Evolutionary conservation across 2,797 vertebrate species (phyloP), one percentile per base, ranked within the genome.

Genomic region (Malacoraja senta): DNA sequence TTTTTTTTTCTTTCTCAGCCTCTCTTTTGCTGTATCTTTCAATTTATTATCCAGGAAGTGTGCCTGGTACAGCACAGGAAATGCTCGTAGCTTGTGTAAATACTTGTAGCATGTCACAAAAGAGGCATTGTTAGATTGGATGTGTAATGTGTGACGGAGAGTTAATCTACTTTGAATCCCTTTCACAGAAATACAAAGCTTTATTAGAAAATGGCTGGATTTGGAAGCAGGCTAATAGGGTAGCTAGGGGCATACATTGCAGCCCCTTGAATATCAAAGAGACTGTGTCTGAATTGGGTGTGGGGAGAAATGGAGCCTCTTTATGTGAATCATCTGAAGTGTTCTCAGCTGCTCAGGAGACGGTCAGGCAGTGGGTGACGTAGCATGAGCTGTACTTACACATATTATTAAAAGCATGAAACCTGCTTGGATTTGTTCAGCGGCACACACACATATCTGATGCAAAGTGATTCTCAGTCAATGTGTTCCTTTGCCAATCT

Each of bases 341-440:
- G 95, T 93, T 93, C 94, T 95, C 8, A 0, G 84, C 93, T 94
- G 93, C 63, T 84, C 78, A 83, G 19, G 77, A 78, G 68, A 29
- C 91, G 93, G 94, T 95, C 95, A 94, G 94, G 95, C 94, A 80
- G 86, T 80, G 65, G 44, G 19, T 93, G 68, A 53, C 21, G 38
- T 10, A 94, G 94, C 94, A 90, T 93, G 79, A 95, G 94, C 94
- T 94, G 93, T 63, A 77, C 93, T 95, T 94, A 96, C 94, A 94
- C 95, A 95, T 96, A 93, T 95, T 94, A 95, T 96, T 95, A 44
- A 1, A 76, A 94, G 80, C 94, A 96, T 96, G 95, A 96, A 96
- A 95, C 93, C 71, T 65, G 88, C 93, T 79, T 93, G 65, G 63
- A 93, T 93, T 94, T 94, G 13, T 93, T 94, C 93, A 24, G 0